These are phyloP conservation scores for Phortica okadai DNA, from an alignment of 2,888 invertebrate genomes.

Conservation along the genomic window DNA sequence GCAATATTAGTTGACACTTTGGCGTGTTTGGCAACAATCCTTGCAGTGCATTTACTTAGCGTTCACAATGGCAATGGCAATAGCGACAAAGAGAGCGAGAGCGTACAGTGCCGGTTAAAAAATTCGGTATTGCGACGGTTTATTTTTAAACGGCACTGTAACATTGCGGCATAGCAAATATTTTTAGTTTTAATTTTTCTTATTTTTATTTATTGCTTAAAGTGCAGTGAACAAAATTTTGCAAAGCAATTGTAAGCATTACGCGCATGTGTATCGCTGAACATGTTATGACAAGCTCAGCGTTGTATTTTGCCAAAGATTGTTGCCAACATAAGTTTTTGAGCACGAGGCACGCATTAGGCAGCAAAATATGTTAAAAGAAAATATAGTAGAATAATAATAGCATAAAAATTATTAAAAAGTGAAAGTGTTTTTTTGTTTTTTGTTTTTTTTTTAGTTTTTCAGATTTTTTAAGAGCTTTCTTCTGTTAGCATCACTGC, in stretches of 20 bases:
- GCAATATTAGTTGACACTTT: slow-evolving; percentile 18
- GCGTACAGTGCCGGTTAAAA: background rate
- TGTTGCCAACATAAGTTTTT: slow-evolving; percentile 12
- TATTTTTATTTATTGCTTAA: background rate
- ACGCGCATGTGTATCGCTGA: background rate
- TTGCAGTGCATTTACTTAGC: slow-evolving; percentile 25
- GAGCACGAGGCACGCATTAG: background rate
- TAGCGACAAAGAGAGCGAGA: background rate
- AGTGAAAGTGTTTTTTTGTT: slow-evolving; percentile 49
- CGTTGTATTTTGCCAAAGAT: slow-evolving; percentile 11
- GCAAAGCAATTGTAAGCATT: slow-evolving; percentile 10
- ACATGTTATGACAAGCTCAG: no score
- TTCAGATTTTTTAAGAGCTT: slow-evolving; percentile 49
- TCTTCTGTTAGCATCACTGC: slow-evolving; percentile 73
- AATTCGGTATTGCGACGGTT: background rate
- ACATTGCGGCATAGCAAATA: background rate
- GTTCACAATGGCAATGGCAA: background rate
- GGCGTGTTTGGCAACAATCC: slow-evolving; percentile 15
- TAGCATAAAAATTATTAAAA: slow-evolving; percentile 32
- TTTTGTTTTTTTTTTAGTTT: slow-evolving; percentile 21
- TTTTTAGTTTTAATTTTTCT: no score
- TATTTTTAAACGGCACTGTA: background rate
- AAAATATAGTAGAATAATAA: slow-evolving; percentile 37
- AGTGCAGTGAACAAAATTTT: background rate
- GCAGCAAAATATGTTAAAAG: slow-evolving; percentile 47